Evolutionary conservation across 1,140 invertebrate species (phyloP).

Genomic region (Pseudomyrmex pallidus): DNA sequence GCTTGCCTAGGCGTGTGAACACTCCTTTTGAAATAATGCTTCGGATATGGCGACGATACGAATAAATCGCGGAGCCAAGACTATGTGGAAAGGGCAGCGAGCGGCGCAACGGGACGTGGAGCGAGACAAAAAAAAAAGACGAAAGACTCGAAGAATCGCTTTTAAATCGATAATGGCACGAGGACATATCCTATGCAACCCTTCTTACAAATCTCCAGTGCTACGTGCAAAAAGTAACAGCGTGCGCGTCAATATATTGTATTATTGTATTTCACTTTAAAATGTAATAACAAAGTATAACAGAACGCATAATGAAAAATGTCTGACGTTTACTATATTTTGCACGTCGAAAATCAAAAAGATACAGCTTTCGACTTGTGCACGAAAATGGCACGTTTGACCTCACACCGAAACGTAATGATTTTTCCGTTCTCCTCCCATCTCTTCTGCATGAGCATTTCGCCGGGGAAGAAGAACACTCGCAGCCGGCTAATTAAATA

Average conservation of each 20-base stretch:
- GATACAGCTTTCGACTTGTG: neutral
- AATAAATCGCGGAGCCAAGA: slow-evolving; percentile 67
- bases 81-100: slow-evolving; percentile 40
- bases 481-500: slow-evolving; percentile 81
- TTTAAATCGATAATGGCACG: slow-evolving; percentile 59
- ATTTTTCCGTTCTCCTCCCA: slow-evolving; percentile 58
- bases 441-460: slow-evolving; percentile 44
- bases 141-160: slow-evolving; percentile 57
- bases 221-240: neutral
- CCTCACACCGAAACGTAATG: slow-evolving; percentile 58
- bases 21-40: slow-evolving; percentile 73
- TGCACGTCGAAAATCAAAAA: neutral
- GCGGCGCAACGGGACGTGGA: slow-evolving; percentile 30
- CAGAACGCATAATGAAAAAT: neutral
- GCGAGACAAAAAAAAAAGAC: slow-evolving; percentile 43
- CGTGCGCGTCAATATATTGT: neutral
- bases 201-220: neutral
- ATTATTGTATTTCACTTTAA: neutral
- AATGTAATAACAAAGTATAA: neutral
- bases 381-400: slow-evolving; percentile 45
- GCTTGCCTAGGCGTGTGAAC: slow-evolving; percentile 59
- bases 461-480: slow-evolving; percentile 65
- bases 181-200: slow-evolving; percentile 14
- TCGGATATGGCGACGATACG: slow-evolving; percentile 75
- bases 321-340: neutral